A percentile compares a stretch with the other conserved stretches of the same genome.
Conservation (phyloP, 2,888 invertebrate genomes). For the Pachymerium ferrugineum region DNA sequence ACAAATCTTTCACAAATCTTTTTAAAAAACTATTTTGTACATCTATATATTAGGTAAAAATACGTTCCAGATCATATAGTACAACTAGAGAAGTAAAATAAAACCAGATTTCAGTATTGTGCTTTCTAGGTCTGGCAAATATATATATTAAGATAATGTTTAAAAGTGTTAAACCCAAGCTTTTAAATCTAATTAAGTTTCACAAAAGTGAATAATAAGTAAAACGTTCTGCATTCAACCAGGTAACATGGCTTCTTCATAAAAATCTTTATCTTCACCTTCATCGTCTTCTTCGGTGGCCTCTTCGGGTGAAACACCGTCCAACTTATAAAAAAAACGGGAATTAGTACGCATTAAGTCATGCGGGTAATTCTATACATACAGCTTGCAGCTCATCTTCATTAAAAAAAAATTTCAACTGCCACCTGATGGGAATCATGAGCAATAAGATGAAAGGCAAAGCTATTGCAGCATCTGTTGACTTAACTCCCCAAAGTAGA, state of each 20-base stretch:
- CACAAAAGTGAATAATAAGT: no score
- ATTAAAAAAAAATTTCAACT: conserved; percentile 67
- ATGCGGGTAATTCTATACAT: conserved; percentile 44
- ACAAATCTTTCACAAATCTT: no score
- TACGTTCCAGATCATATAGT: no score
- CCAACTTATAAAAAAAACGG: conserved; percentile 58
- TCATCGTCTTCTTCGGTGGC: conserved; percentile 59
- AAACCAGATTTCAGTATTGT: no score
- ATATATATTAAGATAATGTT: no score
- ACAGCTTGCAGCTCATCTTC: conserved; percentile 78
- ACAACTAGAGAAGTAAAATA: no score
- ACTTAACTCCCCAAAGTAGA: conserved; percentile 81
- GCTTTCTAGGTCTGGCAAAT: no score
- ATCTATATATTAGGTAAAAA: no score
- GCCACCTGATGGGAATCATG: conserved; percentile 79
- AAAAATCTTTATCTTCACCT: conserved; percentile 90
- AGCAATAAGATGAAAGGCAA: conserved; percentile 90
- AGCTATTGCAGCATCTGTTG: conserved; percentile 77
- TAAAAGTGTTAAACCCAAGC: no score
- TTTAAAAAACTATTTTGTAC: no score
- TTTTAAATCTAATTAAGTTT: no score
- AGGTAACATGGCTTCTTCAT: conserved; percentile 69
- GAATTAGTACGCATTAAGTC: background rate
- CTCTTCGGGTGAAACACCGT: conserved; percentile 57
- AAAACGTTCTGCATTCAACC: conserved; percentile 40